Base-by-base conservation (phyloP, 2,797 vertebrate genomes). In the Spizella passerina region DNA sequence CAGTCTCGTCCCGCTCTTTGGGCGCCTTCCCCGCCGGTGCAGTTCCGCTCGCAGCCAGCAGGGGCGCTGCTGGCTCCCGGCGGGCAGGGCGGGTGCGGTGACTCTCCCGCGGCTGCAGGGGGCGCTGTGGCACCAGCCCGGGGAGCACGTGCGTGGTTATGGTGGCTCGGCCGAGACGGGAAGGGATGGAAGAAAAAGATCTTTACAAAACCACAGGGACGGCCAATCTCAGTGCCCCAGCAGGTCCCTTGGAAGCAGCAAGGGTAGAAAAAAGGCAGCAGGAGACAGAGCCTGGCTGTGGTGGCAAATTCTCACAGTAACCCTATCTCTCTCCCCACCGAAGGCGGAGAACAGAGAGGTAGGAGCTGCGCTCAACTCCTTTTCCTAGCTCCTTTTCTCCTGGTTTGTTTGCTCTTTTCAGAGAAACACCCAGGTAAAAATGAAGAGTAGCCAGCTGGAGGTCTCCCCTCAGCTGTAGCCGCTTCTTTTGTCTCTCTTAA, bases 1-100 rank as follows among this genome's bases (percentile, higher is more conserved):
- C 20, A 34, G 18, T 15, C 23, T 16, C 10, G 7, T 71, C 19
- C 19, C 0, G 4, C 6, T 17, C 39, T 10, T 4, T 1, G 7
- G 3, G 8, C 2, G 0, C 23, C 16, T n/a, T 21, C 14, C 50
- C 30, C 1, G 1, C 4, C 0, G 6, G 10, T 29, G 69, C 39
- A 56, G n/a, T 29, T 56, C 24, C 3, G 1, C 10, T 5, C 3
- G 7, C 19, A 3, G 52, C 52, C 39, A 6, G 19, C 19, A 29
- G 69, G 39, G 24, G n/a, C 7, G 10, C 52, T 43, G 30, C 14
- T 23, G 65, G 47, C 47, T 38, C 47, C 65, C 3, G 8, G 6
- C 2, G 2, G 66, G 16, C 49, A 19, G 16, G 15, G 12, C 2
- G 7, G 24, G 16, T 36, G 50, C 3, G 1, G 2, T 13, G 23